Conservation (phyloP, 2,113 vertebrate genomes). For the Rhinolophus sinicus region DNA sequence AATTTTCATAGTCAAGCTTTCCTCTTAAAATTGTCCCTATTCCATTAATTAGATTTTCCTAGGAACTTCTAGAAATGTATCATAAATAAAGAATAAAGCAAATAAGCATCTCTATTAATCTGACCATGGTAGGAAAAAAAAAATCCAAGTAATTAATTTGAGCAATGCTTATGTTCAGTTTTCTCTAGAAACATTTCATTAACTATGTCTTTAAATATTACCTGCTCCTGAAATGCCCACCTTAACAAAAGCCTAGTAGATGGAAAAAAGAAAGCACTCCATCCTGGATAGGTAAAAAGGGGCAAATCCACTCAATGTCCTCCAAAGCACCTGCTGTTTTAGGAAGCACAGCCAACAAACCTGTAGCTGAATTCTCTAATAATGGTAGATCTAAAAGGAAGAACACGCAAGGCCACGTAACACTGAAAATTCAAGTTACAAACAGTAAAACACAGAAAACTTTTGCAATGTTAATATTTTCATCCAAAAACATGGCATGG, state of each 20-base stretch:
- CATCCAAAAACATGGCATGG: neutral
- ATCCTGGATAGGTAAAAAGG: neutral
- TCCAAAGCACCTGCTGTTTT: neutral
- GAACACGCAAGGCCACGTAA: neutral
- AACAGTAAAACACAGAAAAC: neutral
- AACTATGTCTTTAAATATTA: neutral
- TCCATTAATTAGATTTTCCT: constrained; percentile 26
- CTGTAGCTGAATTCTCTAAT: neutral
- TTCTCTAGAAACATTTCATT: neutral
- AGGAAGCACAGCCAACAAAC: neutral
- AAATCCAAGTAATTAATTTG: neutral
- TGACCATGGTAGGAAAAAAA: neutral
- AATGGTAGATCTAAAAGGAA: neutral
- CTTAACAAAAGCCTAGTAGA: neutral
- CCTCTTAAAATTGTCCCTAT: neutral
- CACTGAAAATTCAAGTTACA: neutral
- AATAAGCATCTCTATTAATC: neutral
- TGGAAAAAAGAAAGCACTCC: neutral
- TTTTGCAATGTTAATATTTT: neutral
- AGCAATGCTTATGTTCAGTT: neutral
- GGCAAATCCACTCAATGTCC: neutral
- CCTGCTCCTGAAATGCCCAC: neutral
- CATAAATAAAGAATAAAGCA: neutral
- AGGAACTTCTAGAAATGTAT: neutral
- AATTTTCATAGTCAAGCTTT: neutral